These are phyloP conservation scores for Hypomesus transpacificus DNA, from an alignment of 2,113 vertebrate species.

Conservation along the genomic window DNA sequence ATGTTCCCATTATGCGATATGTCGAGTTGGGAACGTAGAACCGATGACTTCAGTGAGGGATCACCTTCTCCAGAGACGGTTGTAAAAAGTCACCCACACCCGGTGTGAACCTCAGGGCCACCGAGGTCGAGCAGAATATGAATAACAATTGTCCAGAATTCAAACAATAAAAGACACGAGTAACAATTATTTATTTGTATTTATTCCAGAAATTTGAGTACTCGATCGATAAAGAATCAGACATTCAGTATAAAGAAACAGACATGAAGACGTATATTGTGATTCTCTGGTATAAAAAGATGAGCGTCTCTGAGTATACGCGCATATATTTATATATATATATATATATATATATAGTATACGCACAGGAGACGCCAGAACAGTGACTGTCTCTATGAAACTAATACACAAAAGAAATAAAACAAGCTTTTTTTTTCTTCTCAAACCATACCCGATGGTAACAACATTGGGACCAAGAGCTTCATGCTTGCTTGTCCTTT, in stretches of 20 bases:
- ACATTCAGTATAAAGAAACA: constrained; percentile 16
- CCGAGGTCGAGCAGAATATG: no score
- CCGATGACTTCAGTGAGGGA: no score
- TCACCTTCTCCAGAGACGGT: no score
- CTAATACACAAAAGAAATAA: constrained; percentile 13
- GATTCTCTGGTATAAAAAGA: constrained; percentile 32
- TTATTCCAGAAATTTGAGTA: neutral
- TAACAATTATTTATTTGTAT: neutral
- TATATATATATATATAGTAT: neutral
- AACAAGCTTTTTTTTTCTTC: neutral
- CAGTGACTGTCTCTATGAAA: constrained; percentile 41
- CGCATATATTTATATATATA: neutral
- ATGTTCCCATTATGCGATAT: no score
- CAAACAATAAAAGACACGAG: constrained; percentile 1
- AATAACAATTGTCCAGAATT: no score
- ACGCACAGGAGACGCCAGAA: constrained; percentile 4
- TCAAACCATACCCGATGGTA: neutral
- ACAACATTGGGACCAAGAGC: neutral
- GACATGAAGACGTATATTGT: constrained; percentile 44
- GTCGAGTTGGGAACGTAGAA: no score
- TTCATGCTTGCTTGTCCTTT: neutral
- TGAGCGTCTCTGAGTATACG: constrained; percentile 1
- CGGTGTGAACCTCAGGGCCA: no score
- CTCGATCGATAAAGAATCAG: constrained; percentile 23
- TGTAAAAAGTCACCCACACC: no score